These are phyloP conservation scores for Urocynchramus pylzowi DNA, from an alignment of 2,113 vertebrate species.

Conservation along the genomic window DNA sequence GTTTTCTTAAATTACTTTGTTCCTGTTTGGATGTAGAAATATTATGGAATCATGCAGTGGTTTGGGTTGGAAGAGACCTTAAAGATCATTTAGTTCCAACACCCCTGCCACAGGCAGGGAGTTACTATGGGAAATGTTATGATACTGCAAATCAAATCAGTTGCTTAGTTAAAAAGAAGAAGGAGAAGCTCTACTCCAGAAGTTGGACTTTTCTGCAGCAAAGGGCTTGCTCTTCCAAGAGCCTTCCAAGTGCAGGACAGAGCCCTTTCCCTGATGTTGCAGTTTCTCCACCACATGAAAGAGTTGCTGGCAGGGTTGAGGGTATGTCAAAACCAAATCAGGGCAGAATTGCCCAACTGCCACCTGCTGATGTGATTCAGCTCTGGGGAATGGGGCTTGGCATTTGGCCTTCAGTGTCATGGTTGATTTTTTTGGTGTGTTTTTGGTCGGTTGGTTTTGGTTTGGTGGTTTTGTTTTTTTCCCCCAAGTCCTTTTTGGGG, in stretches of 20 bases:
- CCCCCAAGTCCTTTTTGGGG: not conserved
- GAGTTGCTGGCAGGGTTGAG: not conserved
- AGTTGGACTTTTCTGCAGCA: not conserved
- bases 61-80: not conserved
- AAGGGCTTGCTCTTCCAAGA: not conserved
- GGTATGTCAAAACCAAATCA: not conserved
- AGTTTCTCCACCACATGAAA: not conserved
- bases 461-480: not conserved
- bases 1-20: not conserved
- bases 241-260: not conserved
- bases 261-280: not conserved
- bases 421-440: not conserved
- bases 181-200: not conserved
- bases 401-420: not conserved
- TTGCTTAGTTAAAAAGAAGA: not conserved
- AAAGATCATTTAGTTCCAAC: not conserved
- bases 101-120: not conserved
- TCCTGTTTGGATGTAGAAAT: not conserved
- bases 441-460: not conserved
- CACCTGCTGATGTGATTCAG: not conserved
- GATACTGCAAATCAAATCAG: not conserved
- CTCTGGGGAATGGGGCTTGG: not conserved
- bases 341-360: not conserved
- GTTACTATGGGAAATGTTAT: rapidly evolving
- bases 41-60: not conserved